Percentiles rank a stretch among this genome's conserved stretches.
These are phyloP conservation scores for Coreius guichenoti DNA, from an alignment of 2,797 vertebrate genomes.

Conservation along the genomic window DNA sequence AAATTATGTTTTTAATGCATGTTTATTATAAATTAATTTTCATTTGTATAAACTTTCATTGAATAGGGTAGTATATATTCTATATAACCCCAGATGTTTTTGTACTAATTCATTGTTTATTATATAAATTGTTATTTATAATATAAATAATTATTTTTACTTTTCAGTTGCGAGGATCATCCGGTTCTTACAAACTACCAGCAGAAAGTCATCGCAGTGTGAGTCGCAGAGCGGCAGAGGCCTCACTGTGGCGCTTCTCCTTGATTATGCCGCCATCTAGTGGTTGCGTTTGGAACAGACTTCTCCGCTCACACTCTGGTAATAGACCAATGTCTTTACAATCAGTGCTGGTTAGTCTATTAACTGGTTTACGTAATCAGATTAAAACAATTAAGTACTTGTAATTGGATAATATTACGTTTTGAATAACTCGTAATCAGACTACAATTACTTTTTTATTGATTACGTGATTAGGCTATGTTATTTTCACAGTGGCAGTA, in stretches of 20 bases:
- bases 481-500: neutral
- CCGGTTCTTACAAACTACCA: constrained; percentile 55
- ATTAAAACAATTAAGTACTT: neutral
- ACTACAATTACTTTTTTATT: neutral
- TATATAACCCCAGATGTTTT: neutral
- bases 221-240: neutral
- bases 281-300: neutral
- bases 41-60: neutral
- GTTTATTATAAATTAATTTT: neutral
- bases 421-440: neutral
- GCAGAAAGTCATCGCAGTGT: neutral
- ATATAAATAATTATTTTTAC: neutral
- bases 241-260: neutral
- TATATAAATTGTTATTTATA: neutral
- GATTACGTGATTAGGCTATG: neutral
- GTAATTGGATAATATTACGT: neutral
- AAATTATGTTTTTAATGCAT: neutral
- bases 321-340: neutral
- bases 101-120: neutral
- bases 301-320: neutral
- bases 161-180: neutral
- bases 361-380: neutral
- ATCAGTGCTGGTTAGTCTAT: neutral
- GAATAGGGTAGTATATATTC: neutral
- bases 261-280: constrained; percentile 33